phyloP scores from a whole-genome alignment of 1,140 invertebrate genomes.

The Vanessa tameamea region DNA sequence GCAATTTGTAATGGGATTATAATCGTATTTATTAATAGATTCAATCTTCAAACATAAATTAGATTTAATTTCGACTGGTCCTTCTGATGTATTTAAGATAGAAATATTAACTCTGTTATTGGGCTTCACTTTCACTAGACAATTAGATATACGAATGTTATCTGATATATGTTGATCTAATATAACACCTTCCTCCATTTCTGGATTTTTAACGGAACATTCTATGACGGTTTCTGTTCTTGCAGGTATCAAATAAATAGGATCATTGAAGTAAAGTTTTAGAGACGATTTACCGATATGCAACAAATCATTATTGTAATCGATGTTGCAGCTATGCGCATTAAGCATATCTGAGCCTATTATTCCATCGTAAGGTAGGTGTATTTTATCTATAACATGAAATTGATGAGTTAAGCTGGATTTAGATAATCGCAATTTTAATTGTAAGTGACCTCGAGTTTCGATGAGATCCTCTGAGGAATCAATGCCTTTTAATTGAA shows the following conservation, averaged over 20 bases:
- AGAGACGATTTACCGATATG: constrained; percentile 11
- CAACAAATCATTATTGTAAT: constrained; percentile 25
- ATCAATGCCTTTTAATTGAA: constrained; percentile 48
- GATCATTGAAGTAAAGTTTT: constrained; percentile 33
- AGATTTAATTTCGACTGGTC: neutral
- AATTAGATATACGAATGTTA: constrained; percentile 36
- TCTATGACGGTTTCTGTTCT: constrained; percentile 38
- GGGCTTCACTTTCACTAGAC: constrained; percentile 35
- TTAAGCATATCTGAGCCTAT: constrained; percentile 41
- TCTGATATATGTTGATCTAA: constrained; percentile 32
- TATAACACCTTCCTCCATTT: constrained; percentile 40
- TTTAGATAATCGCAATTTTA: constrained; percentile 35
- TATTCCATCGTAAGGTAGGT: constrained; percentile 40
- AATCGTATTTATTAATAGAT: constrained; percentile 3
- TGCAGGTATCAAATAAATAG: constrained; percentile 33
- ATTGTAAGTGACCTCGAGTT: constrained; percentile 37
- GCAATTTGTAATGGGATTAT: neutral
- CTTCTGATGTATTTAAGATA: constrained; percentile 18
- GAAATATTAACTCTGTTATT: constrained; percentile 42
- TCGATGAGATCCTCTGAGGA: constrained; percentile 18
- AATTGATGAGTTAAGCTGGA: constrained; percentile 32
- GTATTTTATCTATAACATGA: constrained; percentile 37
- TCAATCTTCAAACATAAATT: neutral
- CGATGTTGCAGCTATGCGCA: constrained; percentile 20
- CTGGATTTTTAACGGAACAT: constrained; percentile 33